Evolutionary conservation across 2,113 vertebrate species (phyloP), one percentile per base, ranked within the genome.

Genomic region (Oxygymnocypris stewartii): DNA sequence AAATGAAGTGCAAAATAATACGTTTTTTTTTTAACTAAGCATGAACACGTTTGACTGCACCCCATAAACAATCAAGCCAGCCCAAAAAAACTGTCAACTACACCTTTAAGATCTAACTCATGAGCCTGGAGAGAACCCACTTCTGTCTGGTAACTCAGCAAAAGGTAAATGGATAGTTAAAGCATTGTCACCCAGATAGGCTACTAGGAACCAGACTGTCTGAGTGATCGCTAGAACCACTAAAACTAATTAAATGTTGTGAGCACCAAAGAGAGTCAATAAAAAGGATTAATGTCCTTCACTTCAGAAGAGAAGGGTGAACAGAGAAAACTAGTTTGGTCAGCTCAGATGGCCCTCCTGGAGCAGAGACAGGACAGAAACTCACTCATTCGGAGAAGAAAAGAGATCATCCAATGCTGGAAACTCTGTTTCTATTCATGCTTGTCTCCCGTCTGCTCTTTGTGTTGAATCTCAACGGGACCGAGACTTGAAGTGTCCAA

Each of bases 281-380:
- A 65, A 74, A 84, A 74, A 74, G 31, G 35, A 84, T 84, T 75
- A 25, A 57, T 84, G 47, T 84, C 69, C 67, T 74, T 74, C 25
- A n/a, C 31, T 74, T 59, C 69, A 57, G 82, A 57, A 74, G 12
- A 73, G 49, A 84, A 54, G 82, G 49, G 73, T 40, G 31, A 12
- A 73, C 67, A 28, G 6, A 73, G 18, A 25, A 74, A 84, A 35
- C 47, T 23, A 40, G 18, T 14, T 54, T 67, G 59, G n/a, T 12
- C n/a, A 28, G 65, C 65, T 71, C 59, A 28, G 61, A 47, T 12
- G 51, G 18, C 31, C 11, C 11, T 37, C 20, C 37, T 63, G 31
- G 77, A 40, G 11, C 20, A 79, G 51, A 40, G 20, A 79, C 28
- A 23, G 28, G 49, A 57, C 28, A 51, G 47, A 79, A 51, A 78